These are phyloP conservation scores for Eumaeus atala DNA, from an alignment of 1,140 invertebrate species.

Conservation along the genomic window DNA sequence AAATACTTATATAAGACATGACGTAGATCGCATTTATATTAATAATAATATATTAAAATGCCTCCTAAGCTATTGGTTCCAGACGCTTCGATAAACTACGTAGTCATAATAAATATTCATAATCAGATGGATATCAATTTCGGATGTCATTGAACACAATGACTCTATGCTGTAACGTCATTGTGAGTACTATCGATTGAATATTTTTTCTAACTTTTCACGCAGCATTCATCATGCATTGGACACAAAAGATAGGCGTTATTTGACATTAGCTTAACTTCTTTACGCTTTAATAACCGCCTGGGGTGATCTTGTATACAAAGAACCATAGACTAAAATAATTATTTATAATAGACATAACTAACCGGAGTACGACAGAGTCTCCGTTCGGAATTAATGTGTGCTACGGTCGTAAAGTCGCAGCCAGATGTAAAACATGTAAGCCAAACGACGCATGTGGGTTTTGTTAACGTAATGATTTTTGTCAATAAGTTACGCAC, in stretches of 20 bases:
- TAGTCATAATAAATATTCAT: background rate
- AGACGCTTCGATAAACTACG: too few species aligned
- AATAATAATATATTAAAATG: too few species aligned
- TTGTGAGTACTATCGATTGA: slow-evolving; percentile 34
- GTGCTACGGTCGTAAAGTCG: slow-evolving; percentile 49
- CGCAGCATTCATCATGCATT: slow-evolving; percentile 66
- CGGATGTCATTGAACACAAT: slow-evolving; percentile 48
- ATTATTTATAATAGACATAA: slow-evolving; percentile 35
- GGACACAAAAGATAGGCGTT: slow-evolving; percentile 70
- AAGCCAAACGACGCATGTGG: slow-evolving; percentile 54
- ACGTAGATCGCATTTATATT: too few species aligned
- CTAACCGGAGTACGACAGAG: slow-evolving; percentile 32
- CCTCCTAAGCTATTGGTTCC: too few species aligned
- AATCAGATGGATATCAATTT: slow-evolving; percentile 33
- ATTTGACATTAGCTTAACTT: slow-evolving; percentile 73
- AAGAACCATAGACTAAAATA: slow-evolving; percentile 47
- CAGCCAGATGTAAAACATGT: too few species aligned
- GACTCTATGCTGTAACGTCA: slow-evolving; percentile 28
- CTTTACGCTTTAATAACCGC: slow-evolving; percentile 71
- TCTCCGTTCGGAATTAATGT: slow-evolving; percentile 29
- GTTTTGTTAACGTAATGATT: slow-evolving; percentile 65
- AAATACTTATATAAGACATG: too few species aligned
- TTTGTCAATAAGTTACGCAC: slow-evolving; percentile 57
- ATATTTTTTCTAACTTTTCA: slow-evolving; percentile 59
- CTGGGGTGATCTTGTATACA: slow-evolving; percentile 46